phyloP scores from a whole-genome alignment of 2,888 invertebrate species.

The Phalangium opilio region DNA sequence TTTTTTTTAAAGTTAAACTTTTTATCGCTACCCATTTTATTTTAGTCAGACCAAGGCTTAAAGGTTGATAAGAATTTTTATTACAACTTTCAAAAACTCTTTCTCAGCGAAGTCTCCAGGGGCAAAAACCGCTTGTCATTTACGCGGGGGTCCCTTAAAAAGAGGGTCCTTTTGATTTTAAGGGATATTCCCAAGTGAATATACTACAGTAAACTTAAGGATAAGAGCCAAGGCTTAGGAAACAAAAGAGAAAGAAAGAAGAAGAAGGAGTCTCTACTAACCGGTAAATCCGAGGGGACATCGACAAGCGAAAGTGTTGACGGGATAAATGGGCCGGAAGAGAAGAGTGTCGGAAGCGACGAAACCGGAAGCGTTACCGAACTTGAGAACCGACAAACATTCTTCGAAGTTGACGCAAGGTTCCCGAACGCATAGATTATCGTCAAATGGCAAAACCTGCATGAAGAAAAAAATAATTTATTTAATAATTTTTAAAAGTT shows the following conservation, averaged over 20 bases:
- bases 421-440: slow-evolving; percentile 86
- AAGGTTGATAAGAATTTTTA: too few species aligned
- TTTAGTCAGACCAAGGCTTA: too few species aligned
- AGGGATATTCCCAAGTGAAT: background rate
- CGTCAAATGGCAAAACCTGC: slow-evolving; percentile 82
- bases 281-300: slow-evolving; percentile 84
- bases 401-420: slow-evolving; percentile 88
- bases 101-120: too few species aligned
- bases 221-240: too few species aligned
- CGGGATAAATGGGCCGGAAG: slow-evolving; percentile 86
- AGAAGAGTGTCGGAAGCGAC: slow-evolving; percentile 73
- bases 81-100: too few species aligned
- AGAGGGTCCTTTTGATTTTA: background rate
- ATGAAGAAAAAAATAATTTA: too few species aligned
- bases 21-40: too few species aligned
- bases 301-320: slow-evolving; percentile 79
- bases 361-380: slow-evolving; percentile 67
- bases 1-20: too few species aligned
- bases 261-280: slow-evolving; percentile 27
- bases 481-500: too few species aligned
- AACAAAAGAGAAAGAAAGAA: slow-evolving; percentile 10
- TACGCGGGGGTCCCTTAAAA: background rate
- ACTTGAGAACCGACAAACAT: slow-evolving; percentile 76
- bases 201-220: too few species aligned
- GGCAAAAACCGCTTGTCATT: slow-evolving; percentile 2